Percentiles rank a stretch among this genome's conserved stretches.
phyloP scores from a whole-genome alignment of 2,113 vertebrate species.

The Pseudopipra pipra region DNA sequence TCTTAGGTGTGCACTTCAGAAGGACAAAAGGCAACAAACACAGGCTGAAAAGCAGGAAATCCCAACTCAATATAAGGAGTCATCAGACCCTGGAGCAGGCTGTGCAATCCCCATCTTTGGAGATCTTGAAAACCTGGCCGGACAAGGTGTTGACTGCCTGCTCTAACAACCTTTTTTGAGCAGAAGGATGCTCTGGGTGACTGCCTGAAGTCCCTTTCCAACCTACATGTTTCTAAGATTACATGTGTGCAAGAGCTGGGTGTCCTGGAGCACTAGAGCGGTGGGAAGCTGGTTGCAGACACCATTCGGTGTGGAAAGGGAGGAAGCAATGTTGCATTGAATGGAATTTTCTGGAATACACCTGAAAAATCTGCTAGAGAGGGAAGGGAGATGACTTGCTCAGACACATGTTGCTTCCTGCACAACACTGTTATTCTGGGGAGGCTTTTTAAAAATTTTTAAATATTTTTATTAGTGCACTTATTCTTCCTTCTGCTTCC shows the following conservation, averaged over 20 bases:
- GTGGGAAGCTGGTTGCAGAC: background rate
- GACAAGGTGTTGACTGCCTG: background rate
- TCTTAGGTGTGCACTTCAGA: background rate
- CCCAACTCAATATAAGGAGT: background rate
- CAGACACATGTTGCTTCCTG: background rate
- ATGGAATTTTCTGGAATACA: background rate
- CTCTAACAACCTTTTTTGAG: background rate
- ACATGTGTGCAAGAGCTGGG: background rate
- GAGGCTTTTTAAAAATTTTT: accelerated
- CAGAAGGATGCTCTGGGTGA: background rate
- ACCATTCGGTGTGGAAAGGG: background rate
- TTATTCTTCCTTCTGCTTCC: background rate
- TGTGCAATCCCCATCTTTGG: background rate
- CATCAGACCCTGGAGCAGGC: background rate
- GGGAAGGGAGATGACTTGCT: background rate
- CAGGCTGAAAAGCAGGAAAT: background rate
- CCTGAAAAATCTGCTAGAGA: background rate
- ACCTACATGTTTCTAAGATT: background rate
- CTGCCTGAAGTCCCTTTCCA: background rate
- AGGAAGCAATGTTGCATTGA: background rate
- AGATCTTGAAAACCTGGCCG: background rate
- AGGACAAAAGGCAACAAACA: background rate
- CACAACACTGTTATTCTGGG: background rate
- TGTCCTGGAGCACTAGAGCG: background rate
- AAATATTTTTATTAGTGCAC: background rate